Evolutionary conservation across 2,797 vertebrate species (phyloP), one percentile per base, ranked within the genome.

Genomic region (Numenius phaeopus): DNA sequence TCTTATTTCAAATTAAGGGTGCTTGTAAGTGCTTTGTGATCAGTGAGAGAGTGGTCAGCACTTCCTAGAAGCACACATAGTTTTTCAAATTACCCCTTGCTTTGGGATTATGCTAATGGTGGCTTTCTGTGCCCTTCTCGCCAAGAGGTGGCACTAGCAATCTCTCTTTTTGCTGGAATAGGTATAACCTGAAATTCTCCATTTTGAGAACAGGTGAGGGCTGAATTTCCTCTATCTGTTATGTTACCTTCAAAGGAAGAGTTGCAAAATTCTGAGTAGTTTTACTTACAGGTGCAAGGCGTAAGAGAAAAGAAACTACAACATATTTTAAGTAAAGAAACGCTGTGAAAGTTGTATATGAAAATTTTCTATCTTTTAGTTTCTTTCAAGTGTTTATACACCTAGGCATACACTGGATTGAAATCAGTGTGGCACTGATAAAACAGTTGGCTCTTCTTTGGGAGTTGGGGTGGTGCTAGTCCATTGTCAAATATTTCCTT

Each of bases 81-180:
- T 42, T 85, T 92, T 89, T 69, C 39, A 54, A 5, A 0, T 50
- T 49, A 18, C 1, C 5, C 32, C 13, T 91, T 30, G 21, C 13
- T 81, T 89, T 76, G 76, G 27, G 21, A 46, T 91, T 92, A 30
- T 70, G 64, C 69, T 75, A 78, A 89, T 71, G 11, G 9, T 72
- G n/a, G 11, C 37, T 89, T 94, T 89, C 81, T 82, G 62, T 90
- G 87, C 47, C 66, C 44, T 66, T 86, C 57, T 94, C 66, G 52
- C 96, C 97, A 92, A 97, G 92, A 97, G 97, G 84, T 96, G 97
- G 95, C 96, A 97, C 94, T 94, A 96, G 94, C 61, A 91, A 94
- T 90, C 95, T 96, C 96, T 94, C 47, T 26, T 86, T 90, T 81
- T 86, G 22, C 46, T 81, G 7, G 34, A 61, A 44, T 46, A 77